phyloP scores from a whole-genome alignment of 2,888 invertebrate species.

The Lasioglossum marginatum region DNA sequence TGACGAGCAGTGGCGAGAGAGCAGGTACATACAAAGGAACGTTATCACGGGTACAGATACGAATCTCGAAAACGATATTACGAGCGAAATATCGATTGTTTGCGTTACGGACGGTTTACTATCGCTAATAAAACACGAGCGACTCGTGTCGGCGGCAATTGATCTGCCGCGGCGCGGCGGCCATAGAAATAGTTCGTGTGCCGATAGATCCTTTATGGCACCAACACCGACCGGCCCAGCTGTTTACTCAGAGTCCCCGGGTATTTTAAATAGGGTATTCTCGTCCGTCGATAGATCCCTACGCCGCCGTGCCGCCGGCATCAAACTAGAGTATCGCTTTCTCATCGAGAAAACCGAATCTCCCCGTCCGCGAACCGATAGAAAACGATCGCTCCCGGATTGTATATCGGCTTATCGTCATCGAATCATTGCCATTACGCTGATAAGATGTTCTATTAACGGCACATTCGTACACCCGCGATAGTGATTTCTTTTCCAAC shows the following conservation, averaged over 20 bases:
- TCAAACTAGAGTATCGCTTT: background rate
- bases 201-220: conserved; percentile 57
- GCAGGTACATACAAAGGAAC: conserved; percentile 62
- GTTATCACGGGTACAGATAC: conserved; percentile 74
- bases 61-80: conserved; percentile 74
- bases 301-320: background rate
- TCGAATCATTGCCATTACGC: conserved; percentile 24
- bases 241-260: conserved; percentile 41
- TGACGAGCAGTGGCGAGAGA: conserved; percentile 31
- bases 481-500: conserved; percentile 14
- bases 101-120: conserved; percentile 71
- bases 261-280: conserved; percentile 52
- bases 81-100: conserved; percentile 75
- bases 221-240: conserved; percentile 37
- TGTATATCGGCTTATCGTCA: conserved; percentile 43
- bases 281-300: conserved; percentile 10
- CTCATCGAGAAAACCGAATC: background rate
- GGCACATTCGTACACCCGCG: conserved; percentile 14
- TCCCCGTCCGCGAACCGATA: background rate
- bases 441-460: conserved; percentile 38
- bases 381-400: background rate
- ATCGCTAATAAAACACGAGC: conserved; percentile 80
- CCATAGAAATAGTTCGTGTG: conserved; percentile 55
- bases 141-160: conserved; percentile 76
- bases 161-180: conserved; percentile 64